A percentile compares a stretch with the other conserved stretches of the same genome.
phyloP scores from a whole-genome alignment of 2,888 invertebrate genomes.

The Mimachlamys varia region DNA sequence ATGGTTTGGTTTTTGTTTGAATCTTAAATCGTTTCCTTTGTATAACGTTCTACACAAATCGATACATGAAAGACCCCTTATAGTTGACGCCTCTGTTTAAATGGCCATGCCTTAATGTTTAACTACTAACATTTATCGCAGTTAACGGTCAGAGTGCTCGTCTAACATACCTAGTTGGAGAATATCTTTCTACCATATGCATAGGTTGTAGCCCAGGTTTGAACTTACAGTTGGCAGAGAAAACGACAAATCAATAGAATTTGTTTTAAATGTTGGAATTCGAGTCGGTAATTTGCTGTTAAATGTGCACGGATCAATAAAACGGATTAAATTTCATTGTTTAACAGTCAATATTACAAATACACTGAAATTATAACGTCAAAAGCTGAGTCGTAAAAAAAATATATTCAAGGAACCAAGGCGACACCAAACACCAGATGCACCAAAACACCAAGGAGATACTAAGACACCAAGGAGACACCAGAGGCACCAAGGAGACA shows the following conservation, averaged over 20 bases:
- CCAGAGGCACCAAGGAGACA: too few species aligned
- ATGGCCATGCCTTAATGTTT: background rate
- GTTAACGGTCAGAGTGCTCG: background rate
- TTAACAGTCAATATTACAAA: too few species aligned
- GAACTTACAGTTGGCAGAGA: background rate
- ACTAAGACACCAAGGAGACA: background rate
- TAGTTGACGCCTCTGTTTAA: background rate
- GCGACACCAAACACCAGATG: background rate
- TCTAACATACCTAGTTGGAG: background rate
- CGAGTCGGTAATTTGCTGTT: background rate
- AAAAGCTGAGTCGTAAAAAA: too few species aligned
- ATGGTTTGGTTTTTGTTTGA: background rate
- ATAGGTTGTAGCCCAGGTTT: background rate
- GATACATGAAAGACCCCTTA: constrained; percentile 1
- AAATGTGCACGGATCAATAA: too few species aligned
- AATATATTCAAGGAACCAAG: too few species aligned
- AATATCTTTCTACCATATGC: background rate
- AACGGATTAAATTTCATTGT: too few species aligned
- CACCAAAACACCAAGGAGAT: background rate
- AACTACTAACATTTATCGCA: background rate
- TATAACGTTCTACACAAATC: background rate
- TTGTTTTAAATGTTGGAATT: background rate
- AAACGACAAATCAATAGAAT: background rate
- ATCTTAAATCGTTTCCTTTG: background rate
- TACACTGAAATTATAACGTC: too few species aligned